phyloP scores from a whole-genome alignment of 2,888 invertebrate genomes.

The Sphinx pinastri region DNA sequence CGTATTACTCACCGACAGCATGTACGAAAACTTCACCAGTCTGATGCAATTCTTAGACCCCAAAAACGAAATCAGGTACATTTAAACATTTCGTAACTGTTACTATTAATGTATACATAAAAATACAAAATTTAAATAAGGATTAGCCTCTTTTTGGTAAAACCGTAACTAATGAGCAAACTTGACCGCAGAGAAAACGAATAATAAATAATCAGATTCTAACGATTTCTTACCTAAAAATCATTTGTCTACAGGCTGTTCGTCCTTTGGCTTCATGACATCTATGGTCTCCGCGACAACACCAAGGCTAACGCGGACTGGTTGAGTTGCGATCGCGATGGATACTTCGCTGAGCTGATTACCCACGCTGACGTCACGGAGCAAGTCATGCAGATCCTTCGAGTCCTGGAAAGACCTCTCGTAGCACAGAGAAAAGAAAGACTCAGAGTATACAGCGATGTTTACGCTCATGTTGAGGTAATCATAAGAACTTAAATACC shows the following conservation, averaged over 20 bases:
- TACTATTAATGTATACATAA: too few relatives aligned
- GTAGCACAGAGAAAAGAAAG: conserved; percentile 66
- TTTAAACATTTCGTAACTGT: neutral
- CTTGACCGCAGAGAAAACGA: too few relatives aligned
- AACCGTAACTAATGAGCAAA: too few relatives aligned
- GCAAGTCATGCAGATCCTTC: conserved; percentile 67
- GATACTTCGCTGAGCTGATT: conserved; percentile 70
- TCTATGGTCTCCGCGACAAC: conserved; percentile 65
- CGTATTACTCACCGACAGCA: conserved; percentile 69
- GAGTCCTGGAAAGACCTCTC: conserved; percentile 70
- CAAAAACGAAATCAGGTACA: conserved; percentile 64
- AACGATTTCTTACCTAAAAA: too few relatives aligned
- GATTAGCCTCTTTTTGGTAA: too few relatives aligned
- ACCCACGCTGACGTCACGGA: conserved; percentile 70
- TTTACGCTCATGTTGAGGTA: conserved; percentile 76
- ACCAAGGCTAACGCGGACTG: conserved; percentile 58
- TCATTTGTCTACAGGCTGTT: conserved; percentile 54
- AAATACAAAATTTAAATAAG: too few relatives aligned
- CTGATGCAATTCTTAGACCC: conserved; percentile 63
- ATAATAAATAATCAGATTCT: too few relatives aligned
- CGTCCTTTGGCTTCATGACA: conserved; percentile 74
- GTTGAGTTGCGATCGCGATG: conserved; percentile 68
- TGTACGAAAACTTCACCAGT: conserved; percentile 63
- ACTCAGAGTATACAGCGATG: conserved; percentile 66
- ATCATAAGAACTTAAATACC: too few relatives aligned